Conservation (phyloP, 2,797 vertebrate species). For the Hippopotamyrus pictus region DNA sequence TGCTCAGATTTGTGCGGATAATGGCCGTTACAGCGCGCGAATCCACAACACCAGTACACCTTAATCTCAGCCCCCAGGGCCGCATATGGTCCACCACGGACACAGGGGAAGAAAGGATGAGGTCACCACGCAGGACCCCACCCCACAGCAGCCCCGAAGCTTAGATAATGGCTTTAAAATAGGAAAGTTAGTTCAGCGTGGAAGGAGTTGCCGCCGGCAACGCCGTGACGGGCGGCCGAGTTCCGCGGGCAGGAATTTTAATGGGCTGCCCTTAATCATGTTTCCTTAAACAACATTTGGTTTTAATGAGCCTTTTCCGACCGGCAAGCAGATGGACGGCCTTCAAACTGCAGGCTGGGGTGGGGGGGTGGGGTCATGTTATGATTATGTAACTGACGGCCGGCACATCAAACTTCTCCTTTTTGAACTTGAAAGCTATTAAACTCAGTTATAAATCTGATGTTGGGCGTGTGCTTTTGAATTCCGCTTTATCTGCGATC, state of each 20-base stretch:
- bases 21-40: neutral
- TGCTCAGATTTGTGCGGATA: no score
- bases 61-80: neutral
- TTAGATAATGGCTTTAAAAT: constrained; percentile 14
- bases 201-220: neutral
- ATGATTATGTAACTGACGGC: neutral
- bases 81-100: neutral
- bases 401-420: neutral
- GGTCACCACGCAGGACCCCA: neutral
- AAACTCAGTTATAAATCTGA: neutral
- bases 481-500: neutral
- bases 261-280: constrained; percentile 35
- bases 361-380: neutral
- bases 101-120: neutral
- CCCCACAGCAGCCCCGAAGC: neutral
- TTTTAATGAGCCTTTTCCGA: constrained; percentile 39
- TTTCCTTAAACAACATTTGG: constrained; percentile 37
- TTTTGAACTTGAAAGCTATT: neutral
- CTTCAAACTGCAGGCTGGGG: neutral
- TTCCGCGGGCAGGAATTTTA: constrained; percentile 39
- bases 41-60: no score
- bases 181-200: neutral
- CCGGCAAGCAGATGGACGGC: neutral
- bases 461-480: neutral
- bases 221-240: neutral